phyloP scores from a whole-genome alignment of 2,888 invertebrate species.

The Priocnemis perturbator region DNA sequence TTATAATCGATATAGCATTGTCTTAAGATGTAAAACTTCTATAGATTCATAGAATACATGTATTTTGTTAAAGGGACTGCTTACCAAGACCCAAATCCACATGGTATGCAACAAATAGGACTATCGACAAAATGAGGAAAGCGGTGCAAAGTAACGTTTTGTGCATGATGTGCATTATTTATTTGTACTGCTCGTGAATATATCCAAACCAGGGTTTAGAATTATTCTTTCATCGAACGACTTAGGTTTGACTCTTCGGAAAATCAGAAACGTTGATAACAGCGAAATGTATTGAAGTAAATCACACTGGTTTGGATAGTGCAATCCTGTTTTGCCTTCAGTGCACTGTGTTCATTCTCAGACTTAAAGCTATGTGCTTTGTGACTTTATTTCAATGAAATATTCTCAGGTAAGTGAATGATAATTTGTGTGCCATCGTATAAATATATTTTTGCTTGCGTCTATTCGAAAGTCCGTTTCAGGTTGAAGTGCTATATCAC shows the following conservation, averaged over 20 bases:
- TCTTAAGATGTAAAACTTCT: constrained; percentile 45
- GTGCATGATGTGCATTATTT: constrained; percentile 69
- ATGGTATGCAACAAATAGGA: constrained; percentile 76
- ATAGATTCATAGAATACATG: constrained; percentile 55
- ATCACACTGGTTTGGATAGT: constrained; percentile 54
- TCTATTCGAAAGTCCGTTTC: constrained; percentile 3
- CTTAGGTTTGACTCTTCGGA: neutral
- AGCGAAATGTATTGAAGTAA: no score
- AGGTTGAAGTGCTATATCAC: neutral
- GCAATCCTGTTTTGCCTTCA: constrained; percentile 13
- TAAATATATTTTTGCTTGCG: constrained; percentile 1
- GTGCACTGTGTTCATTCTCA: constrained; percentile 50
- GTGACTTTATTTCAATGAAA: constrained; percentile 9
- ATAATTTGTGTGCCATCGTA: constrained; percentile 1
- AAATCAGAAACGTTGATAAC: constrained; percentile 7
- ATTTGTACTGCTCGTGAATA: constrained; percentile 46
- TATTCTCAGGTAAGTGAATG: constrained; percentile 1
- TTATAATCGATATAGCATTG: constrained; percentile 27
- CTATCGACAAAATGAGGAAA: constrained; percentile 75
- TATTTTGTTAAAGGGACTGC: constrained; percentile 70
- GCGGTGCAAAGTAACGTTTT: constrained; percentile 73
- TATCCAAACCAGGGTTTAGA: constrained; percentile 61
- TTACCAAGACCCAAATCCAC: constrained; percentile 76
- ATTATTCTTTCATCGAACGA: constrained; percentile 3
- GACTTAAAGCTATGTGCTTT: constrained; percentile 17